Evolutionary conservation across 2,113 vertebrate species (phyloP), one percentile per base, ranked within the genome.

Genomic region (Myrmecophaga tridactyla): DNA sequence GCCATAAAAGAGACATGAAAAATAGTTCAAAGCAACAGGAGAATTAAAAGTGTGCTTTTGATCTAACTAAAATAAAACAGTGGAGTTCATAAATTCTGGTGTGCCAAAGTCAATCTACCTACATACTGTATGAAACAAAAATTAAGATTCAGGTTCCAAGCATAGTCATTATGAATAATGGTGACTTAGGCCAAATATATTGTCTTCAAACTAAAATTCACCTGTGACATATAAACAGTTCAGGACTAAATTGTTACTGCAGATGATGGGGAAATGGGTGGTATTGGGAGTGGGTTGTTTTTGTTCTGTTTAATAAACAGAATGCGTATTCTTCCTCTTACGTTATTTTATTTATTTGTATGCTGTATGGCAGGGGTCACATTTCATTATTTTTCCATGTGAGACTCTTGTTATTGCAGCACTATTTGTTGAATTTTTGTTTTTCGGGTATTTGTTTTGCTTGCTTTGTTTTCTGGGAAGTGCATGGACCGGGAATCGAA

Each of bases 1-100:
- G 58, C 46, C 73, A 36, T 34, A 3, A 56, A 76, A 88, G 39
- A 9, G 4, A 13, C 86, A 95, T 85, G 95, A 39, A 82, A 86
- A 82, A 51, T 62, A 93, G 53, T 77, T 51, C 8, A 48, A 87
- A 94, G 92, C 93, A 95, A 94, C 46, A 95, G 48, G 83, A 70
- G 62, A n/a, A 29, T n/a, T 7, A 4, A 7, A 20, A 34, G 46
- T 5, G 69, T 69, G 76, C 23, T 39, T 53, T n/a, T 9, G 27
- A 13, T 10, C 73, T 86, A 10, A 1, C 34, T 39, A n/a, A 27
- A 4, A 75, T 0, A 23, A 48, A 31, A 1, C n/a, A 48, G 46
- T 48, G 46, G 7, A 11, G 23, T 13, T 5, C 7, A 23, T n/a
- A 21, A 2, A 41, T 13, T 21, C 46, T 7, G 17, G 39, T 3